Conservation (phyloP, 2,113 vertebrate genomes). For the Eira barbara region DNA sequence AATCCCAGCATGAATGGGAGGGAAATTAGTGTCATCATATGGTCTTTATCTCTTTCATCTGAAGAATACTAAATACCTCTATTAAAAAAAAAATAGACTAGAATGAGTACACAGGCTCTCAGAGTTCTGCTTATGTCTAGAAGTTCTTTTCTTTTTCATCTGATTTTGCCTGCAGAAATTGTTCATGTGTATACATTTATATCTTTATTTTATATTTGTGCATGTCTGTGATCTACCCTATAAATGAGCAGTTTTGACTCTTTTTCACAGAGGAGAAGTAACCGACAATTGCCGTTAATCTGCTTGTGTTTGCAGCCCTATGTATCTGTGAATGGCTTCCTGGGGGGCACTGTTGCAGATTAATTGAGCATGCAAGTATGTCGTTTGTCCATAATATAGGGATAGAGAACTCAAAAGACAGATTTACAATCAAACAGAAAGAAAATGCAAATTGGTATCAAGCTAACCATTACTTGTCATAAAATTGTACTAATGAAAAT, state of each 20-base stretch:
- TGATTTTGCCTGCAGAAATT: neutral
- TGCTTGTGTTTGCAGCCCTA: neutral
- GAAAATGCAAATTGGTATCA: slow-evolving; percentile 16
- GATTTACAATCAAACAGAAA: neutral
- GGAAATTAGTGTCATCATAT: neutral
- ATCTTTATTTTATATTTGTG: neutral
- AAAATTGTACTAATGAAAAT: neutral
- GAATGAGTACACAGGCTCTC: neutral
- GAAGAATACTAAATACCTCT: neutral
- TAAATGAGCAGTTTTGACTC: neutral
- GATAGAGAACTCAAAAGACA: neutral
- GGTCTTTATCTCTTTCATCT: neutral
- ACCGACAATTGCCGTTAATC: neutral
- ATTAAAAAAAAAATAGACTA: neutral
- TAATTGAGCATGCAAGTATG: neutral
- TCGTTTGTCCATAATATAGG: neutral
- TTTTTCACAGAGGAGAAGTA: neutral
- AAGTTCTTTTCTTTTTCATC: neutral
- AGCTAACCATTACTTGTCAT: neutral
- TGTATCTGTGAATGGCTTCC: neutral
- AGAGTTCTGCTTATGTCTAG: neutral
- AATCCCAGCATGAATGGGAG: neutral
- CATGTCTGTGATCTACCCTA: neutral
- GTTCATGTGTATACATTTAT: neutral
- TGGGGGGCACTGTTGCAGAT: neutral